phyloP scores from a whole-genome alignment of 2,113 vertebrate genomes.

The Myiagra hebetior region DNA sequence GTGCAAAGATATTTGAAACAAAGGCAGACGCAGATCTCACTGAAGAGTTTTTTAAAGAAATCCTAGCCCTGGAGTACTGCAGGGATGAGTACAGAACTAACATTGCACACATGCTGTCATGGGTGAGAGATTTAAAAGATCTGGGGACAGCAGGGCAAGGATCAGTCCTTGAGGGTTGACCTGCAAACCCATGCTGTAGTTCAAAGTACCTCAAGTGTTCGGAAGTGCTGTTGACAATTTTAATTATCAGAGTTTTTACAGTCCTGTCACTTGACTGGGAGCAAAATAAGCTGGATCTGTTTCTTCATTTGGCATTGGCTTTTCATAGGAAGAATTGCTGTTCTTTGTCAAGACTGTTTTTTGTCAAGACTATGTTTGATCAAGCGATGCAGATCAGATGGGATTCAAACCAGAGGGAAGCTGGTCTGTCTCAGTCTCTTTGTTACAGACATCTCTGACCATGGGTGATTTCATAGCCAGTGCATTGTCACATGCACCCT shows the following conservation, averaged over 20 bases:
- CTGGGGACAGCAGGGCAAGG: background rate
- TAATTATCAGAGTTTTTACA: background rate
- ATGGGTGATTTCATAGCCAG: background rate
- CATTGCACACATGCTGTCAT: rapidly evolving
- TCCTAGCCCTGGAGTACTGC: background rate
- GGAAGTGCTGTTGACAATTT: background rate
- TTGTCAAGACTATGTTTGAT: background rate
- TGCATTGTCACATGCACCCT: background rate
- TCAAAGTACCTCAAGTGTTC: background rate
- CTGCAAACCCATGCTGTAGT: background rate
- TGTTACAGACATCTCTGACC: background rate
- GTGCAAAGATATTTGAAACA: background rate
- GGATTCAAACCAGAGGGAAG: background rate
- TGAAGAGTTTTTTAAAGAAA: background rate
- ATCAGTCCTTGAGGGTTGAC: background rate
- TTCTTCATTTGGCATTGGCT: background rate
- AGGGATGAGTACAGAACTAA: background rate
- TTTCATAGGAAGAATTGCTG: background rate
- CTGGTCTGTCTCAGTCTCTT: background rate
- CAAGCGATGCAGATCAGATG: background rate
- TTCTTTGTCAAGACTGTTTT: background rate
- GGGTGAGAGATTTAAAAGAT: background rate
- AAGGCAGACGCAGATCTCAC: background rate
- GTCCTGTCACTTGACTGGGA: background rate
- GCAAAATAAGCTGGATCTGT: background rate